phyloP scores from a whole-genome alignment of 1,140 invertebrate species.

The Vanessa tameamea region DNA sequence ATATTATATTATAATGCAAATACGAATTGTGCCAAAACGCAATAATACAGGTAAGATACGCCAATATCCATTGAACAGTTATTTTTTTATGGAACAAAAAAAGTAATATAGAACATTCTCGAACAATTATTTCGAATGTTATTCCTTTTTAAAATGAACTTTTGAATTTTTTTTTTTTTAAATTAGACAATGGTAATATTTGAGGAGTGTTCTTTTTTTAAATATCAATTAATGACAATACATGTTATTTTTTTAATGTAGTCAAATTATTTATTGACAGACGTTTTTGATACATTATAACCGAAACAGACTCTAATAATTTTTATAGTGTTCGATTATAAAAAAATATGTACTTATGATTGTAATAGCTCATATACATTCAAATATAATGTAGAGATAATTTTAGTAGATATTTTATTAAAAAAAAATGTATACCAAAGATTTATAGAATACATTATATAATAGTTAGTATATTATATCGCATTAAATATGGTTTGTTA shows the following conservation, averaged over 20 bases:
- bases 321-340: conserved; percentile 9
- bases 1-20: conserved; percentile 45
- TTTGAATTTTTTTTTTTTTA: neutral
- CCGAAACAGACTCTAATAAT: conserved; percentile 3
- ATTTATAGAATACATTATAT: conserved; percentile 31
- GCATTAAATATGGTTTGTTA: conserved; percentile 21
- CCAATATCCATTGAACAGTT: conserved; percentile 43
- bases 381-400: conserved; percentile 32
- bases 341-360: conserved; percentile 26
- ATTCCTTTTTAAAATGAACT: neutral
- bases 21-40: conserved; percentile 66
- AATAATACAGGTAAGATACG: conserved; percentile 66
- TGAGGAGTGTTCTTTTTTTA: neutral
- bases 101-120: neutral
- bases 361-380: conserved; percentile 32
- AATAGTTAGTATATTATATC: conserved; percentile 25
- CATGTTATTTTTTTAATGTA: conserved; percentile 8
- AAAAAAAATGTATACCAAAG: conserved; percentile 49
- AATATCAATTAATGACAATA: conserved; percentile 1
- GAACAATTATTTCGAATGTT: neutral
- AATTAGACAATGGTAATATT: neutral
- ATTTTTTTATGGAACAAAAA: conserved; percentile 2
- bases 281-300: conserved; percentile 5
- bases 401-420: conserved; percentile 36
- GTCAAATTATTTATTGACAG: conserved; percentile 11